phyloP scores from a whole-genome alignment of 2,113 vertebrate species.

The Labeo catla region DNA sequence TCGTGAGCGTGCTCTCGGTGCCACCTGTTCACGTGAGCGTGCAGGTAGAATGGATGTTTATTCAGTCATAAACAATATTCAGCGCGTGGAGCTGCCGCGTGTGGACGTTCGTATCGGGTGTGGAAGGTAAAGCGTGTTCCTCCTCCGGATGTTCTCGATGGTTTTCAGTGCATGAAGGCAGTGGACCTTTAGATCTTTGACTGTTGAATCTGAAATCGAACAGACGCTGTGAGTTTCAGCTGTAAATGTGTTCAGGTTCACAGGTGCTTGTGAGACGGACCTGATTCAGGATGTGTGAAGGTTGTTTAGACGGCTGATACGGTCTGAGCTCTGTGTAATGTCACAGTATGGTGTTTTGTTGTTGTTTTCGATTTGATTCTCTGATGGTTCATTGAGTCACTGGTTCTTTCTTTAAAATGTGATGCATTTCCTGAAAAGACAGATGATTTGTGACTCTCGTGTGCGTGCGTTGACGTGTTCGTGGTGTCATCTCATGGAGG shows the following conservation, averaged over 20 bases:
- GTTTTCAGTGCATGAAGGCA: too few species aligned
- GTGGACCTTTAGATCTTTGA: background rate
- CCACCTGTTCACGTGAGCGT: conserved; percentile 14
- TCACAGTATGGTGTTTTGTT: background rate
- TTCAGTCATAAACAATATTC: background rate
- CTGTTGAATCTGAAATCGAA: too few species aligned
- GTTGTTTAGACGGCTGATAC: background rate
- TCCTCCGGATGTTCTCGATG: background rate
- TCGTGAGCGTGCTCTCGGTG: background rate
- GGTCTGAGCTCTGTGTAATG: background rate
- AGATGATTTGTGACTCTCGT: too few species aligned
- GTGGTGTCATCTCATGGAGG: background rate
- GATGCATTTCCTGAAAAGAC: background rate
- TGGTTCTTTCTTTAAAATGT: background rate
- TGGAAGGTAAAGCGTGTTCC: too few species aligned
- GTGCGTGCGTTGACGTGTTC: background rate
- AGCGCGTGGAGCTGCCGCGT: background rate
- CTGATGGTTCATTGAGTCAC: background rate
- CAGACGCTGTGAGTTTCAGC: background rate
- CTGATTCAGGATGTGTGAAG: background rate
- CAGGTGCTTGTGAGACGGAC: background rate
- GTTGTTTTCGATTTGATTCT: background rate
- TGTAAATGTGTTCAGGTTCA: background rate
- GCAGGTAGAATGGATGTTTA: background rate
- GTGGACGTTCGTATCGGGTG: background rate